phyloP scores from a whole-genome alignment of 2,113 vertebrate species.

The Pomatostomus ruficeps region DNA sequence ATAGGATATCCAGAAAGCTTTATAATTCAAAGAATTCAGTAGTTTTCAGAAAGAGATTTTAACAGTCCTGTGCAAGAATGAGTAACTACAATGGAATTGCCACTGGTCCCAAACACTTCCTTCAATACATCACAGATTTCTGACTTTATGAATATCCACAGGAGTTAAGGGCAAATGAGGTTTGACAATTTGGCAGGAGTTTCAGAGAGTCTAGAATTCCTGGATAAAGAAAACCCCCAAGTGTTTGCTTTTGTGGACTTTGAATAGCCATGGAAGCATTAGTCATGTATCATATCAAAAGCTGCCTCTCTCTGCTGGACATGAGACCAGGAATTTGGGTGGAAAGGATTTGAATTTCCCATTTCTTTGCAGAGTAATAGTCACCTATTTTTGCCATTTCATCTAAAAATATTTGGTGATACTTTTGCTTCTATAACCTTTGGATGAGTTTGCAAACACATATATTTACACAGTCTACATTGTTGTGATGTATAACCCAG shows the following conservation, averaged over 20 bases:
- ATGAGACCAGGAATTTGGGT: not conserved
- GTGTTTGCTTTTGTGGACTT: not conserved
- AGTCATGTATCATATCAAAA: not conserved
- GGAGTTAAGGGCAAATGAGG: not conserved
- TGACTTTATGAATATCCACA: not conserved
- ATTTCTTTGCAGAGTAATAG: not conserved
- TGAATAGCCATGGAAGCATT: not conserved
- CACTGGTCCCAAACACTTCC: not conserved
- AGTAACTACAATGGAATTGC: not conserved
- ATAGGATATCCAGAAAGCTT: not conserved
- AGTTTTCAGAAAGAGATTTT: not conserved
- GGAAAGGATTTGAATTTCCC: not conserved
- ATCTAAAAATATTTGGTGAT: not conserved
- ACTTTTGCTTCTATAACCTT: not conserved
- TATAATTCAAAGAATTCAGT: not conserved
- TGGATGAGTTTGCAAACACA: not conserved
- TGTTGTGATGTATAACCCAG: not conserved
- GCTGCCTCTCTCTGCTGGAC: rapidly evolving
- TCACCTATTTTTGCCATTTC: not conserved
- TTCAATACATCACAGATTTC: not conserved
- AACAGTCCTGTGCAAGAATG: not conserved
- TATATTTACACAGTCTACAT: not conserved
- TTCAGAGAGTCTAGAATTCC: not conserved
- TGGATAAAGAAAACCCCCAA: not conserved
- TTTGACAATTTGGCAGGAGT: not conserved